Evolutionary conservation across 2,888 invertebrate species (phyloP).

Genomic region (Mimachlamys varia): DNA sequence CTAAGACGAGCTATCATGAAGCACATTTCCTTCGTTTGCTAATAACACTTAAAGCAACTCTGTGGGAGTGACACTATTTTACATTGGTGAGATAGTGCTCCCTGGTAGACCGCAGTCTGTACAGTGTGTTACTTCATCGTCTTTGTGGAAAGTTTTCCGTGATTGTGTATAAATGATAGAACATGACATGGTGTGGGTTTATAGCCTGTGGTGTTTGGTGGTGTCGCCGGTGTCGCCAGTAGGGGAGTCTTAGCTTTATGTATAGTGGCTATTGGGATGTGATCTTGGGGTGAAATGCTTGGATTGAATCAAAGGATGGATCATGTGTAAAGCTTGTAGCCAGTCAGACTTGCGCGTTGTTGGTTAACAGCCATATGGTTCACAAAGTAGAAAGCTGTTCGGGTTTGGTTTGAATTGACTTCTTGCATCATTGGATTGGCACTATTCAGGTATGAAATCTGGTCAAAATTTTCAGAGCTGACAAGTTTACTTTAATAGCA

Average conservation of each 20-base stretch:
- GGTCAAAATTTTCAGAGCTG: neutral
- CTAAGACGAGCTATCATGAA: conserved; percentile 39
- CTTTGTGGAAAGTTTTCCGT: conserved; percentile 3
- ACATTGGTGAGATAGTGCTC: neutral
- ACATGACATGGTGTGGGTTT: conserved; percentile 37
- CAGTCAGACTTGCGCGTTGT: neutral
- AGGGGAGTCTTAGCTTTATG: neutral
- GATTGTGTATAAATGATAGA: conserved; percentile 28
- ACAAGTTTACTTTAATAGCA: neutral
- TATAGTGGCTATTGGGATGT: neutral
- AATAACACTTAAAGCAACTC: conserved; percentile 7
- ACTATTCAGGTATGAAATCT: neutral
- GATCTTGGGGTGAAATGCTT: neutral
- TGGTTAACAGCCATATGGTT: neutral
- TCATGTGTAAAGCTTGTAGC: neutral
- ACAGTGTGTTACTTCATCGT: neutral
- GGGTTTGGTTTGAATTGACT: too few species aligned
- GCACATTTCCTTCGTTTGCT: conserved; percentile 58
- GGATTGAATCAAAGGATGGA: neutral
- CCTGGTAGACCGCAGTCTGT: neutral
- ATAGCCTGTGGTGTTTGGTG: conserved; percentile 2
- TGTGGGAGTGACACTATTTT: neutral
- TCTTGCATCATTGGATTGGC: too few species aligned
- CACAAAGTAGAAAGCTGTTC: neutral
- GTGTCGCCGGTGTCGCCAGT: conserved; percentile 4